A percentile compares a stretch with the other conserved stretches of the same genome.
Evolutionary conservation across 2,888 invertebrate species (phyloP).

Genomic region (Drosophila basisetae): DNA sequence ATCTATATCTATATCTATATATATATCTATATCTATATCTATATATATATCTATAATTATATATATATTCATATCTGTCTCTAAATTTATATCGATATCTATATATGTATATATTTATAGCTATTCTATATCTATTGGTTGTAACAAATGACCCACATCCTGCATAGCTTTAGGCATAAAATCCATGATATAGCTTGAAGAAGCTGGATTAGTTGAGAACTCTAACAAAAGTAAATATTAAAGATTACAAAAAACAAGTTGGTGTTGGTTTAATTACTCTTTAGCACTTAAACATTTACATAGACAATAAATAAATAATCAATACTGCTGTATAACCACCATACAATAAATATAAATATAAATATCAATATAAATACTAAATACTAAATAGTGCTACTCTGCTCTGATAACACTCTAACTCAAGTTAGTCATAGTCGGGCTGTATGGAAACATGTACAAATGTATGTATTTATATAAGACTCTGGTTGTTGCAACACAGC

Average conservation of each 20-base stretch:
- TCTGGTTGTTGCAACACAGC: neutral
- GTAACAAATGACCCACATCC: neutral
- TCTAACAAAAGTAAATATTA: neutral
- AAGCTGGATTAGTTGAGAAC: neutral
- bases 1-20: too few relatives aligned
- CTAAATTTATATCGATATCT: too few relatives aligned
- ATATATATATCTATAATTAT: too few relatives aligned
- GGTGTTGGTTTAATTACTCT: neutral
- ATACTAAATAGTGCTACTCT: neutral
- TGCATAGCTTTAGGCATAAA: too few relatives aligned
- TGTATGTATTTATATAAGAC: neutral
- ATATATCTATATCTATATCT: too few relatives aligned
- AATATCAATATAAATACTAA: neutral
- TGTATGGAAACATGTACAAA: neutral
- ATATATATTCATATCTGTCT: too few relatives aligned
- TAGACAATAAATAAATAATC: neutral
- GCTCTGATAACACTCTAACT: slow-evolving; percentile 10
- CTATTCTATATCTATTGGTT: neutral
- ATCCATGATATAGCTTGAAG: neutral
- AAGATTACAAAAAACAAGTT: neutral
- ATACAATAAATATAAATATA: neutral
- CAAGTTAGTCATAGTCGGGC: neutral
- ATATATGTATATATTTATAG: too few relatives aligned
- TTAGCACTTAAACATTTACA: neutral
- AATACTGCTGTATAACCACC: neutral